Evolutionary conservation across 2,888 invertebrate species (phyloP), one percentile per base, ranked within the genome.

Genomic region (Aproaerema taeniolella): DNA sequence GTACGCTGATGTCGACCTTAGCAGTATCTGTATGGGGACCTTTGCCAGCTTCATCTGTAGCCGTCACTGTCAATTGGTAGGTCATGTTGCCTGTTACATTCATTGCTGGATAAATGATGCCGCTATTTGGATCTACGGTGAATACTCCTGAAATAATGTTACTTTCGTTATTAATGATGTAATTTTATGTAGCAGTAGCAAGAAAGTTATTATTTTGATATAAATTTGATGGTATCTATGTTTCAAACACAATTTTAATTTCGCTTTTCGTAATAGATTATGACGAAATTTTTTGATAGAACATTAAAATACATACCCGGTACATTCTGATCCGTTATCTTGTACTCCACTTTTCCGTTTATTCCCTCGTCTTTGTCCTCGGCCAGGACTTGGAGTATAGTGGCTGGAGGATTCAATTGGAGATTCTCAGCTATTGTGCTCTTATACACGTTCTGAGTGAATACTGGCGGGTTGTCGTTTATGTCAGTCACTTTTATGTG

Each of bases 401-500:
- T 92, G 1, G 95, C 92, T 0, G 95, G 94, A 0, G 96, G 95
- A 62, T 92, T 91, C 11, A 94, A 73, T 8, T 93, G 90, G 0
- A 94, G 87, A 68, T 95, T 96, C 69, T 97, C 96, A 0, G 94
- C 93, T 9, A 97, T 93, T 0, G 91, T 93, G 1, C 93, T 91
- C 53, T 91, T 90, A 72, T 96, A 97, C 6, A 89, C 89, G 32
- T 90, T 89, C 52, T 93, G 92, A 0, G 89, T 90, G 72, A 98
- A 97, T 31, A 90, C 80, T 0, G 97, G 97, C 0, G 91, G 80
- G 75, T 97, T 95, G 73, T 97, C 97, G 72, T 97, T 97, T n/a
- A 94, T 90, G 68, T 97, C 97, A 15, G 89, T 65, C 7, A 97
- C 88, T 69, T 91, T 91, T 30, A 96, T 90, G 59, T 92, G 89